These are phyloP conservation scores for Pecten maximus DNA, from an alignment of 2,888 invertebrate species.

Conservation along the genomic window DNA sequence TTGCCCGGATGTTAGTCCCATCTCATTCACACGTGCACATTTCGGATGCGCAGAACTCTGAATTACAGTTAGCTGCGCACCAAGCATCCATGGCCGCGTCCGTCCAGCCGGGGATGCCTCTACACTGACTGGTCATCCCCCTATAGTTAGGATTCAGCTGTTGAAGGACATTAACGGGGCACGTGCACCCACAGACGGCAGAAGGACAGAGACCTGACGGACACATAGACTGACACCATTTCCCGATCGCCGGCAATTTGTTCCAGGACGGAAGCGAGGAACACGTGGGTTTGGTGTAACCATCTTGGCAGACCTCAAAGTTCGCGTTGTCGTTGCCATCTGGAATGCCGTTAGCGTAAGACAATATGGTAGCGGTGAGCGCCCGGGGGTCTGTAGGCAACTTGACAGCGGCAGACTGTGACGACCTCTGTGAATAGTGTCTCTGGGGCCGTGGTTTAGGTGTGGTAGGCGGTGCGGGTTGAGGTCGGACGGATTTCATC, in stretches of 20 bases:
- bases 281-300: slow-evolving; percentile 47
- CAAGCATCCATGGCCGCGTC: slow-evolving; percentile 31
- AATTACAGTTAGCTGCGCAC: slow-evolving; percentile 43
- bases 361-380: slow-evolving; percentile 34
- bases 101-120: background rate
- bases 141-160: background rate
- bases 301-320: slow-evolving; percentile 47
- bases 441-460: background rate
- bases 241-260: slow-evolving; percentile 41
- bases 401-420: background rate
- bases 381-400: slow-evolving; percentile 1
- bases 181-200: slow-evolving; percentile 44
- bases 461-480: background rate
- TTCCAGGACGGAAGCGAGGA: slow-evolving; percentile 49
- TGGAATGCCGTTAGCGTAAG: background rate
- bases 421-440: background rate
- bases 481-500: background rate
- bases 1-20: background rate
- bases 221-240: slow-evolving; percentile 50
- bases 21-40: slow-evolving; percentile 46
- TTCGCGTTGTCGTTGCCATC: slow-evolving; percentile 45
- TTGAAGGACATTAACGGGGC: slow-evolving; percentile 14
- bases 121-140: background rate
- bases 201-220: slow-evolving; percentile 49
- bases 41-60: slow-evolving; percentile 46